A percentile compares a stretch with the other conserved stretches of the same genome.
These are phyloP conservation scores for Boloria euphrosyne DNA, from an alignment of 2,888 invertebrate species.

Conservation along the genomic window DNA sequence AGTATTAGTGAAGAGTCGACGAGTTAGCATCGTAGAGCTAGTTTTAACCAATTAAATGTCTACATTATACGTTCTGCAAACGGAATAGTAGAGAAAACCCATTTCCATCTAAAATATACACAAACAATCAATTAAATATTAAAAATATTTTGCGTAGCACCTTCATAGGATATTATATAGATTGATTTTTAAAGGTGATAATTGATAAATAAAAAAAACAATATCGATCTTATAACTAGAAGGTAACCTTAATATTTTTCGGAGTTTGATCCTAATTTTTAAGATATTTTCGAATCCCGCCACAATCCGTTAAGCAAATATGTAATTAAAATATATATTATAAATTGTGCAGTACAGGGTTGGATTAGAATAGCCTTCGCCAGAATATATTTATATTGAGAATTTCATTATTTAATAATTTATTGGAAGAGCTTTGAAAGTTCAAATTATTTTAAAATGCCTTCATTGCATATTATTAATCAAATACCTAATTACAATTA, in stretches of 20 bases:
- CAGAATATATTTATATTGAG: slow-evolving; percentile 13
- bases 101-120: no score
- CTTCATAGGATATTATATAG: no score
- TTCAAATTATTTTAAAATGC: neutral
- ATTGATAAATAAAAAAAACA: no score
- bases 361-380: slow-evolving; percentile 31
- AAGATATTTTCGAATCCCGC: neutral
- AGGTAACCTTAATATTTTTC: no score
- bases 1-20: slow-evolving; percentile 53
- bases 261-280: neutral
- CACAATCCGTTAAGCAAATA: neutral
- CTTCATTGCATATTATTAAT: no score
- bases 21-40: slow-evolving; percentile 48
- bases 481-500: neutral
- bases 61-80: neutral
- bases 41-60: slow-evolving; percentile 6
- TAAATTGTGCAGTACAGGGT: slow-evolving; percentile 39
- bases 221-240: no score
- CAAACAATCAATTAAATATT: neutral
- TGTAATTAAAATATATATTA: slow-evolving; percentile 9
- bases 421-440: slow-evolving; percentile 3
- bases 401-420: slow-evolving; percentile 18
- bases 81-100: no score
- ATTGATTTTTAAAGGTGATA: no score
- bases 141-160: neutral